phyloP scores from a whole-genome alignment of 2,113 vertebrate species.

The Chloropsis hardwickii region DNA sequence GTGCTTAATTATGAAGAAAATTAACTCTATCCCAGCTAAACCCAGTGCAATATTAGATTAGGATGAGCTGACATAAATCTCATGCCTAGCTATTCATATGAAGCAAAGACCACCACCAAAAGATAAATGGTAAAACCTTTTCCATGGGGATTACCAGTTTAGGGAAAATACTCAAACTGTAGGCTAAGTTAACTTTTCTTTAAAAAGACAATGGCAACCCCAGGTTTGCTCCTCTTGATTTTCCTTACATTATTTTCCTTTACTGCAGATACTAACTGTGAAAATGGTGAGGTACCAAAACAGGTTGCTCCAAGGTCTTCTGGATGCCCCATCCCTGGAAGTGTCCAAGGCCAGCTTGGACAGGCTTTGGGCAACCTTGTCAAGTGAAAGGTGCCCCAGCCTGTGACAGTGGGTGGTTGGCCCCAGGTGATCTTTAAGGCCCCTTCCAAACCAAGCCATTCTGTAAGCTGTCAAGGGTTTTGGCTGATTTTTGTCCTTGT shows the following conservation, averaged over 20 bases:
- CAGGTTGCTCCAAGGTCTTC: neutral
- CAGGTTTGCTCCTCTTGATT: neutral
- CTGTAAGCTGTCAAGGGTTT: neutral
- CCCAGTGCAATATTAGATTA: neutral
- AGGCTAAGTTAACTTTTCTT: neutral
- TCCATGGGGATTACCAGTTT: neutral
- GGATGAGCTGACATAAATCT: neutral
- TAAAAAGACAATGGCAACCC: neutral
- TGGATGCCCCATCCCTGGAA: neutral
- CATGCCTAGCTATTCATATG: neutral
- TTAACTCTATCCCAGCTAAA: neutral
- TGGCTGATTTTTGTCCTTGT: neutral
- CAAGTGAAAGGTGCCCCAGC: fast-evolving
- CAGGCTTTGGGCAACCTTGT: neutral
- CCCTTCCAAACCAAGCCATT: neutral
- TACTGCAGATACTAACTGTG: neutral
- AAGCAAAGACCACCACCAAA: neutral
- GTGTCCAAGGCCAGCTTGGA: neutral
- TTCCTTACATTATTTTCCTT: neutral
- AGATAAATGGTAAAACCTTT: neutral
- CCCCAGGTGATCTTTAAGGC: neutral
- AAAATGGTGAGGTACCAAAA: neutral
- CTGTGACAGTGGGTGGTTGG: neutral
- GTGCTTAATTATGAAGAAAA: neutral
- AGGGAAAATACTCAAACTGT: neutral